Conservation (phyloP, 2,113 vertebrate species). For the Rattus rattus region DNA sequence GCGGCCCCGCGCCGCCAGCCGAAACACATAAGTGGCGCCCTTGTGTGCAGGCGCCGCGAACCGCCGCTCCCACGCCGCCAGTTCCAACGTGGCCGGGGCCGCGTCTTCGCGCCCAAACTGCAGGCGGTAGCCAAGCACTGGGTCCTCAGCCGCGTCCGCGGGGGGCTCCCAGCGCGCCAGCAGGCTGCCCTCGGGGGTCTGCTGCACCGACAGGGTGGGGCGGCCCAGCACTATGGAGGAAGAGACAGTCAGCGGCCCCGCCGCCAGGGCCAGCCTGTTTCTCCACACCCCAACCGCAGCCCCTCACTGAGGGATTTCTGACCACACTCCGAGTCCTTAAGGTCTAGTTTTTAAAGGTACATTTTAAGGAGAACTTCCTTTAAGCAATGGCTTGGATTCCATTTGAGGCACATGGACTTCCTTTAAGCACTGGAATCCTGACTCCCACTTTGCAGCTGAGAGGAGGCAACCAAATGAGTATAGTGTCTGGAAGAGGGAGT, state of each 20-base stretch:
- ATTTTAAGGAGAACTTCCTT: neutral
- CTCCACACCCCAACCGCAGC: neutral
- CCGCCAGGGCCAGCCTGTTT: neutral
- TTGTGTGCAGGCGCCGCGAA: conserved; percentile 91
- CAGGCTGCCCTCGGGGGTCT: conserved; percentile 90
- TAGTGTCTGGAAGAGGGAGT: neutral
- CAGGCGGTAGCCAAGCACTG: conserved; percentile 95
- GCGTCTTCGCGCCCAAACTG: conserved; percentile 95
- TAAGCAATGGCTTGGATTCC: neutral
- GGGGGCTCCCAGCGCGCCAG: conserved; percentile 94
- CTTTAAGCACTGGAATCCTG: neutral
- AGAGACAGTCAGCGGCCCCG: neutral
- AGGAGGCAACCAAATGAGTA: neutral
- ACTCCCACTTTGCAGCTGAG: neutral
- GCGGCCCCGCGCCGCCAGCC: conserved; percentile 94
- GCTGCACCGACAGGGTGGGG: conserved; percentile 93
- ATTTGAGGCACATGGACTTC: neutral
- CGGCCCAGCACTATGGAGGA: conserved; percentile 91
- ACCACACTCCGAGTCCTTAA: neutral
- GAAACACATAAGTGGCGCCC: conserved; percentile 96
- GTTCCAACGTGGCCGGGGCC: conserved; percentile 93
- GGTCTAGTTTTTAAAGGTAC: neutral
- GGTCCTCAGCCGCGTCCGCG: conserved; percentile 83
- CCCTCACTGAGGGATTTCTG: neutral
- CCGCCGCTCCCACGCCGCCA: conserved; percentile 89